Evolutionary conservation across 2,797 vertebrate species (phyloP), one percentile per base, ranked within the genome.

Genomic region (Eurystomus glaucurus): DNA sequence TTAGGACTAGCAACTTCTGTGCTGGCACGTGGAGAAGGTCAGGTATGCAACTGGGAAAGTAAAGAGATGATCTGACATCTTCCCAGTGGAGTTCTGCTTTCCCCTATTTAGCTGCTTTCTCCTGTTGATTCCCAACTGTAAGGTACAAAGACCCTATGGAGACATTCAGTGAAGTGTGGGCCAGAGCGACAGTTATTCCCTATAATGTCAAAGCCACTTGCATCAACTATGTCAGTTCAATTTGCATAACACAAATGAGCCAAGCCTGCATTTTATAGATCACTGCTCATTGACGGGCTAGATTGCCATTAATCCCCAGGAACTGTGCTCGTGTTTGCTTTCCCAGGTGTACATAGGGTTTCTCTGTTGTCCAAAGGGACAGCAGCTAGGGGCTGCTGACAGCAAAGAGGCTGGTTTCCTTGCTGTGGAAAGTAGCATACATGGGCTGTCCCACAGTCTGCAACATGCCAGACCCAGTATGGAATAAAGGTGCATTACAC

Each of bases 201-300:
- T 64, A 22, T 31, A 43, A 35, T 26, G 23, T 46, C 69, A 92
- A 80, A 71, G 17, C 39, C 2, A 1, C 65, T 70, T 70, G 14
- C 48, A 85, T 23, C 55, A 65, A 2, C 33, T 43, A 11, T 21
- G 21, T 4, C 41, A 17, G 33, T 35, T 69, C 4, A 2, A 23
- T 90, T 76, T 88, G 62, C 50, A 39, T 75, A 48, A 78, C 7
- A 51, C 45, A 85, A 76, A 90, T 45, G 29, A 78, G 15, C 15
- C 65, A 68, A 79, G 14, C 6, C 21, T 80, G 28, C 26, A 33
- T 77, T 76, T 70, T 72, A 45, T 13, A 62, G 15, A 43, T 8
- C 8, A 18, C 11, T 43, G 4, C 13, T 57, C 1, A 1, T 5
- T 50, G 6, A 10, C 29, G 29, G 25, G 21, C 28, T 33, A 68